These are phyloP conservation scores for Eupithecia abbreviata DNA, from an alignment of 2,888 invertebrate species.

Conservation along the genomic window DNA sequence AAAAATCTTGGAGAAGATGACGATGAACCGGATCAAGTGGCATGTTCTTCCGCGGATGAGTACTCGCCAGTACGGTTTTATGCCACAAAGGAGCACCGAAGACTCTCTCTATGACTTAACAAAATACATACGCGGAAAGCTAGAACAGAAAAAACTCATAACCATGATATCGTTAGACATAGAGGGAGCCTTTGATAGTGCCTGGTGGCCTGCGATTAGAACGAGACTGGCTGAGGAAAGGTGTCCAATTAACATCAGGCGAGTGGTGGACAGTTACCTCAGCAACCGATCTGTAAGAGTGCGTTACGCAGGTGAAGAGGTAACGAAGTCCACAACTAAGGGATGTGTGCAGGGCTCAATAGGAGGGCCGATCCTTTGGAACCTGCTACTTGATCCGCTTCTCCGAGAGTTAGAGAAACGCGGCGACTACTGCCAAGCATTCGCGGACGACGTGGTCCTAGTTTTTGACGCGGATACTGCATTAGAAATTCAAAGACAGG, in stretches of 20 bases:
- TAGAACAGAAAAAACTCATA: too few relatives aligned
- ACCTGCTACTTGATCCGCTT: conserved; percentile 37
- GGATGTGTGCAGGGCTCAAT: conserved; percentile 16
- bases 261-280: conserved; percentile 29
- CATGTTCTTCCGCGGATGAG: conserved; percentile 10
- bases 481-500: conserved; percentile 13
- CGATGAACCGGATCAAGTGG: conserved; percentile 1
- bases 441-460: conserved; percentile 30
- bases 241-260: conserved; percentile 16
- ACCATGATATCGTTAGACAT: too few relatives aligned
- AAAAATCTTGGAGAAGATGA: conserved; percentile 27
- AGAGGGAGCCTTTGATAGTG: not conserved
- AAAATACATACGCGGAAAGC: too few relatives aligned
- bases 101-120: too few relatives aligned
- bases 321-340: not conserved
- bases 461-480: conserved; percentile 30
- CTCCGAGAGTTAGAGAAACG: not conserved
- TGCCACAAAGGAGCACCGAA: conserved; percentile 16
- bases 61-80: not conserved
- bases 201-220: conserved; percentile 25
- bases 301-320: conserved; percentile 33
- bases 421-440: conserved; percentile 30
- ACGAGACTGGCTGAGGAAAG: conserved; percentile 23
- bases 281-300: conserved; percentile 18
- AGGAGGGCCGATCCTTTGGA: conserved; percentile 33